These are phyloP conservation scores for Synergus japonicus DNA, from an alignment of 2,888 invertebrate genomes.

Conservation along the genomic window DNA sequence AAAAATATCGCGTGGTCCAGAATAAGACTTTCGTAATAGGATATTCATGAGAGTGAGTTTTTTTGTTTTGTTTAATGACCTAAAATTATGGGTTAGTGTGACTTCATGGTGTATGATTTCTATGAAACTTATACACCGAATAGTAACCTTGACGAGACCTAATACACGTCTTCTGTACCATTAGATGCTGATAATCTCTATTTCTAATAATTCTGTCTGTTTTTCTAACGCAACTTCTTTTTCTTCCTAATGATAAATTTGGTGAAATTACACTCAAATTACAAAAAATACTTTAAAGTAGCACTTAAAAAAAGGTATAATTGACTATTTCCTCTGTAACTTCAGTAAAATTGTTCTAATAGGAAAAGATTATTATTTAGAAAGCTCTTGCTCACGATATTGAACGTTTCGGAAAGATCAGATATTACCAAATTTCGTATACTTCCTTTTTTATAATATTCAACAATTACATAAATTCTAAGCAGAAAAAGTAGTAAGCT, in stretches of 20 bases:
- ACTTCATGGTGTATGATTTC: conserved; percentile 60
- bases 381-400: background rate
- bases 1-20: conserved; percentile 54
- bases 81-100: conserved; percentile 67
- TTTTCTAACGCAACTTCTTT: background rate
- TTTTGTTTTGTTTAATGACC: conserved; percentile 68
- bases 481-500: background rate
- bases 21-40: conserved; percentile 62
- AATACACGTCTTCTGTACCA: conserved; percentile 43
- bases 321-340: no score
- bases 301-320: no score
- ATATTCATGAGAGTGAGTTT: conserved; percentile 61
- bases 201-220: background rate
- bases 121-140: conserved; percentile 60
- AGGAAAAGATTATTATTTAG: background rate
- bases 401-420: background rate
- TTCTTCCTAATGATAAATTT: background rate
- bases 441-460: background rate
- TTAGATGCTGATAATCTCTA: conserved; percentile 32
- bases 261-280: background rate
- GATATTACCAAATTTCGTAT: background rate
- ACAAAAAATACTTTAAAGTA: background rate
- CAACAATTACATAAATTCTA: no score
- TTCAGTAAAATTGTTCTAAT: background rate
- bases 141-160: conserved; percentile 57